Conservation (phyloP, 1,140 invertebrate species). For the Sipha flava region DNA sequence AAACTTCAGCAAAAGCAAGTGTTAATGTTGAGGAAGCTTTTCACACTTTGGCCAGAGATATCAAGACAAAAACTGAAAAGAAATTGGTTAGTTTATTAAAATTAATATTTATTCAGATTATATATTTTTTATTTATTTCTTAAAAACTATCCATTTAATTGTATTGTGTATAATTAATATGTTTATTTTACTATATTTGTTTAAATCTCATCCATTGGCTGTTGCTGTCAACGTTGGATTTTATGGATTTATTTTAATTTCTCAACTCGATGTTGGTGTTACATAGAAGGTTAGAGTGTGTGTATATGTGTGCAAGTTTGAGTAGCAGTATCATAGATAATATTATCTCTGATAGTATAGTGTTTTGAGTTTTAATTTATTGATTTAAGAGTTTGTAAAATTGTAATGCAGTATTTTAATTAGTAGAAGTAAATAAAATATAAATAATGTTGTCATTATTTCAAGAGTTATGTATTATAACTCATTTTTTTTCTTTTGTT, state of each 20-base stretch:
- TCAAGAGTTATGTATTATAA: no score
- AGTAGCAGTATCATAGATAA: no score
- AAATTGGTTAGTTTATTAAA: conserved; percentile 64
- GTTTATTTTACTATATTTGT: neutral
- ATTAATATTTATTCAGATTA: neutral
- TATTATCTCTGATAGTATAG: no score
- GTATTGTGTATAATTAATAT: neutral
- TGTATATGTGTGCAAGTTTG: neutral
- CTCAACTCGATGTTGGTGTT: neutral
- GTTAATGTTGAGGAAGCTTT: conserved; percentile 87
- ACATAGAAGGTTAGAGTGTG: neutral
- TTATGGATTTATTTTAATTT: conserved; percentile 4
- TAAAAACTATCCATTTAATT: neutral
- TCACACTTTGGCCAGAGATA: conserved; percentile 84
- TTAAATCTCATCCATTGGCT: neutral
- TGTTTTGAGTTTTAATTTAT: neutral
- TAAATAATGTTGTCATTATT: no score
- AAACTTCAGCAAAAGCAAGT: conserved; percentile 84
- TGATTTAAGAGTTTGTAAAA: no score
- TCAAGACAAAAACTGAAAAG: conserved; percentile 91
- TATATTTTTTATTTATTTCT: neutral
- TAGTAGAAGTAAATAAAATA: no score
- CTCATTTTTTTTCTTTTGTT: no score
- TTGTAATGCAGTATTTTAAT: no score
- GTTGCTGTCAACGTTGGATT: neutral